Evolutionary conservation across 2,113 vertebrate species (phyloP), one percentile per base, ranked within the genome.

Genomic region (Macrotus californicus): DNA sequence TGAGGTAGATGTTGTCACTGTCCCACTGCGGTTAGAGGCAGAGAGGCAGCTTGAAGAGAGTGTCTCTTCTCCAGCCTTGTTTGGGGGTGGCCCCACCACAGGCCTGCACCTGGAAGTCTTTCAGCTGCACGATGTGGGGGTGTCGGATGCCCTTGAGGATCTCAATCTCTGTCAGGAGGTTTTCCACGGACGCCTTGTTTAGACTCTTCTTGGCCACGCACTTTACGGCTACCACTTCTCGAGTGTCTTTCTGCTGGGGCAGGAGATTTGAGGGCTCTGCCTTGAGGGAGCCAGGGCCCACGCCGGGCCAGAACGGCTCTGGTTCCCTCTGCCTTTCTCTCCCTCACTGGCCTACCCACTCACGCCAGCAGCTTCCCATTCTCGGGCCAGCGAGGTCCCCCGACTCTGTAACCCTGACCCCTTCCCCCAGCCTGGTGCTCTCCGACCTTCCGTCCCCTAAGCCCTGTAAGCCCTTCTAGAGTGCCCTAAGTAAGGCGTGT

Each of bases 161-260:
- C 97, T 99, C 99, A 0, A 99, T 99, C 98, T 99, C 99, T 0
- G 99, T 99, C 92, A 99, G 98, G 86, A 99, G 98, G 97, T 99
- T 99, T 97, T 99, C 99, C 97, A 99, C 99, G 0, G 99, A 99
- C 0, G 98, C 98, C 89, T 98, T 99, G 98, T 99, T 99, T 56
- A 99, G 98, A 61, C 98, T 99, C 97, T 99, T 99, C 98, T 99
- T 99, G 92, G 87, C 98, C 56, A 99, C 99, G 0, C 99, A 99
- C 97, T 99, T 99, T 96, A 99, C 98, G 22, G 99, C 99, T 92
- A 99, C 99, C 61, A 99, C 99, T 90, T 99, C 99, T 0, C 99
- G 98, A 34, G 96, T 98, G 96, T 99, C 98, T 15, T 97, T 98
- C 99, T 99, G 96, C 19, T 22, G 56, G 26, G 11, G 69, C 13